phyloP scores from a whole-genome alignment of 92 coral and sea anemone genomes.

The Phenganax marumi region DNA sequence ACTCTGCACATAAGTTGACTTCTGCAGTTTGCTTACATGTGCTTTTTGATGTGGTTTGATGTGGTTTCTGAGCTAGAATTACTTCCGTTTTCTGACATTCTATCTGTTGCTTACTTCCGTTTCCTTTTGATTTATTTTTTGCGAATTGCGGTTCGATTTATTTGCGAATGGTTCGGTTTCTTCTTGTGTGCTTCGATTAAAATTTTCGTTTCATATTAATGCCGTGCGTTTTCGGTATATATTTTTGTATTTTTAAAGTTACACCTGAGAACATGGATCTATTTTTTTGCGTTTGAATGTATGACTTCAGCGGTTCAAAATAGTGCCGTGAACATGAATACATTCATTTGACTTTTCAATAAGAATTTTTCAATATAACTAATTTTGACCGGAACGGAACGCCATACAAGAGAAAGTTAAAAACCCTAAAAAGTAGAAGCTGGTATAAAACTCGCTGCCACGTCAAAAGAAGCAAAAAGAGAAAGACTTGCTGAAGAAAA shows the following conservation, averaged over 20 bases:
- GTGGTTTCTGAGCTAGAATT: too few relatives aligned
- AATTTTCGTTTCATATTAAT: neutral
- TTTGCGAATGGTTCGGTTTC: neutral
- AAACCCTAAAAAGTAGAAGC: too few relatives aligned
- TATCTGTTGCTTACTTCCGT: neutral
- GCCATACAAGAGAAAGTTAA: too few relatives aligned
- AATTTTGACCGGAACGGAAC: neutral
- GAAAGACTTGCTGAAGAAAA: too few relatives aligned
- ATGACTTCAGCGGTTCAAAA: neutral
- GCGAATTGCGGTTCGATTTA: neutral
- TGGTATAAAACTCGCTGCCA: too few relatives aligned
- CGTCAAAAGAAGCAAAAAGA: too few relatives aligned
- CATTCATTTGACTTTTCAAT: neutral
- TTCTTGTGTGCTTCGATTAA: neutral
- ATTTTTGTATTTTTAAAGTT: neutral
- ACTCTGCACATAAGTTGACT: neutral
- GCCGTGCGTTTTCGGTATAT: too few relatives aligned
- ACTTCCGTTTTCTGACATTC: neutral
- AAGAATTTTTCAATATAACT: neutral
- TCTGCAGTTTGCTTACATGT: too few relatives aligned
- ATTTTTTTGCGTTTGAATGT: neutral
- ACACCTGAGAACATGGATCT: neutral
- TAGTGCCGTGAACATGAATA: neutral
- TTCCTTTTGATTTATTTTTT: neutral
- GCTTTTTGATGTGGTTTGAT: too few relatives aligned